Evolutionary conservation across 1,140 invertebrate genomes (phyloP).

Genomic region (Calosoma granatense): DNA sequence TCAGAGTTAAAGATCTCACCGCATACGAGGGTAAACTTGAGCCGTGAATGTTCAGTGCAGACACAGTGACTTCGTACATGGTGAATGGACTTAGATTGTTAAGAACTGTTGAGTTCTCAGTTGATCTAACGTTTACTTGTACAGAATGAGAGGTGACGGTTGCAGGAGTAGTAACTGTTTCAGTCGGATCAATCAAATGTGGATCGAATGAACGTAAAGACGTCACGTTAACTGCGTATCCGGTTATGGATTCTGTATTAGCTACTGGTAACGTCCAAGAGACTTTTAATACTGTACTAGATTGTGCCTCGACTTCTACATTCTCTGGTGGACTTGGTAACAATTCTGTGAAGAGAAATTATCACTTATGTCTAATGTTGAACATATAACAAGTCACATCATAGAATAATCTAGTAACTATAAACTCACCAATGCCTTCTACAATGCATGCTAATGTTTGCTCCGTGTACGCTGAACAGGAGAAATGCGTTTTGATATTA

Average conservation of each 20-base stretch:
- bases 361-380: neutral
- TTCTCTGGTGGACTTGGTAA: conserved; percentile 60
- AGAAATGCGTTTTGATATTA: conserved; percentile 71
- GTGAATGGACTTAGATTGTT: conserved; percentile 56
- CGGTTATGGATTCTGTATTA: conserved; percentile 50
- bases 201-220: conserved; percentile 54
- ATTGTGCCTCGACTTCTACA: conserved; percentile 56
- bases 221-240: conserved; percentile 63
- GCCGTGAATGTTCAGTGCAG: conserved; percentile 60
- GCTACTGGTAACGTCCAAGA: conserved; percentile 54
- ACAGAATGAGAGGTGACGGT: conserved; percentile 21
- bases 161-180: conserved; percentile 23
- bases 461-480: conserved; percentile 71
- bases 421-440: conserved; percentile 58
- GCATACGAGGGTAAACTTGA: conserved; percentile 60
- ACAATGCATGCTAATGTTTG: conserved; percentile 70
- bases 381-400: neutral
- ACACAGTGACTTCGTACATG: conserved; percentile 71
- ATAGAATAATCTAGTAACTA: neutral
- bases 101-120: conserved; percentile 45
- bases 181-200: conserved; percentile 37
- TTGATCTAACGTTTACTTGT: conserved; percentile 40
- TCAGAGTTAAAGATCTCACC: conserved; percentile 55
- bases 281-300: conserved; percentile 56
- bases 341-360: conserved; percentile 42